These are phyloP conservation scores for Alethe diademata DNA, from an alignment of 2,113 vertebrate genomes.

Conservation along the genomic window DNA sequence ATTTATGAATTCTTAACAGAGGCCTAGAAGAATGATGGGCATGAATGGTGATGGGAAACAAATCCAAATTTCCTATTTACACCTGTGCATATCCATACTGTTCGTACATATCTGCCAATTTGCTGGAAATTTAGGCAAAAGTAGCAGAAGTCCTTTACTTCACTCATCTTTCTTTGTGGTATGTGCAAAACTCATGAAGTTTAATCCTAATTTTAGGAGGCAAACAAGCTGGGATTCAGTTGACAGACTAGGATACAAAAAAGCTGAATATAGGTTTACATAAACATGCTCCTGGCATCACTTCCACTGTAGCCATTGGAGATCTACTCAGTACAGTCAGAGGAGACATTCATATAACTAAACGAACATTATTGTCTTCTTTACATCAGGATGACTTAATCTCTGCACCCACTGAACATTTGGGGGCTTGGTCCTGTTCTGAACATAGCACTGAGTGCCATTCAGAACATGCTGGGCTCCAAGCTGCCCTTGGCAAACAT, in stretches of 20 bases:
- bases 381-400: neutral
- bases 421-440: neutral
- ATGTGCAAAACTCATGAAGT: neutral
- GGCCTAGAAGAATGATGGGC: neutral
- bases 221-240: neutral
- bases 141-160: neutral
- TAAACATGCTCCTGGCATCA: neutral
- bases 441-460: fast-evolving
- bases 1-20: neutral
- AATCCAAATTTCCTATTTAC: neutral
- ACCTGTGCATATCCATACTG: neutral
- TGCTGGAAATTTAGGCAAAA: neutral
- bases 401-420: neutral
- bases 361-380: neutral
- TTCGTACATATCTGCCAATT: neutral
- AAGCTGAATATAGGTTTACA: neutral
- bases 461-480: fast-evolving
- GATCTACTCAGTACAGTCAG: neutral
- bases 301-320: neutral
- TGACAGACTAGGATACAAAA: neutral
- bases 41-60: neutral
- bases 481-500: neutral
- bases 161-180: neutral
- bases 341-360: neutral
- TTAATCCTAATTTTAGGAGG: neutral